Evolutionary conservation across 1,140 invertebrate species (phyloP).

Genomic region (Procambarus virginalis): DNA sequence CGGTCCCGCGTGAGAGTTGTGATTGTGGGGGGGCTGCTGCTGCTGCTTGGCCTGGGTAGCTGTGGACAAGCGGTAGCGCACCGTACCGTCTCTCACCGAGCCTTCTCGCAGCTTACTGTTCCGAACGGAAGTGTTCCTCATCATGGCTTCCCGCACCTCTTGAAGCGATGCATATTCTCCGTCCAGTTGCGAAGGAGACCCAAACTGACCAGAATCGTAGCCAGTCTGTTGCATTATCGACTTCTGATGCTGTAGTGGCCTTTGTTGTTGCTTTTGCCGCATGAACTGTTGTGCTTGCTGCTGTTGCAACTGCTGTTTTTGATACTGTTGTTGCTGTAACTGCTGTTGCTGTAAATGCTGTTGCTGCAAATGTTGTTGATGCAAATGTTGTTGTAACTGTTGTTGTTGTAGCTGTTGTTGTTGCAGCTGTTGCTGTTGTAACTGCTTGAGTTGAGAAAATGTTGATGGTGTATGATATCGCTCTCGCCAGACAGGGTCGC

Average conservation of each 20-base stretch:
- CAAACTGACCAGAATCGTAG: constrained; percentile 36
- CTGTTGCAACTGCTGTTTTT: constrained; percentile 29
- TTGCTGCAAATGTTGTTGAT: constrained; percentile 35
- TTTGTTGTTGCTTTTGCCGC: constrained; percentile 28
- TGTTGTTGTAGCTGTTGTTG: constrained; percentile 59
- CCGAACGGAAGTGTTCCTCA: constrained; percentile 13
- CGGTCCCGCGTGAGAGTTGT: constrained; percentile 25
- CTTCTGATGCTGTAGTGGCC: constrained; percentile 49
- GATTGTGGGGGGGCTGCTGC: background rate
- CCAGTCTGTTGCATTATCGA: constrained; percentile 36
- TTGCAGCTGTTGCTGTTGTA: constrained; percentile 37
- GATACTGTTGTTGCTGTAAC: constrained; percentile 21
- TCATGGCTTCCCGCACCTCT: constrained; percentile 43
- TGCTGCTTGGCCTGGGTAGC: constrained; percentile 12
- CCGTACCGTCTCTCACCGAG: constrained; percentile 20
- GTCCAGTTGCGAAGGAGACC: constrained; percentile 53
- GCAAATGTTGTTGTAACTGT: constrained; percentile 44
- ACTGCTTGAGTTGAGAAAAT: constrained; percentile 60
- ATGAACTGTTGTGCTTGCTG: constrained; percentile 38
- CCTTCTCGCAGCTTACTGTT: constrained; percentile 5
- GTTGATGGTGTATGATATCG: constrained; percentile 54
- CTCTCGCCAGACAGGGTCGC: constrained; percentile 60
- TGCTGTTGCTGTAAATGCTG: constrained; percentile 33
- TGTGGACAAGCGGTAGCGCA: constrained; percentile 37
- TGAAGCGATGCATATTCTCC: constrained; percentile 58